Conservation (phyloP, 2,888 invertebrate species). For the Chesias legatella region DNA sequence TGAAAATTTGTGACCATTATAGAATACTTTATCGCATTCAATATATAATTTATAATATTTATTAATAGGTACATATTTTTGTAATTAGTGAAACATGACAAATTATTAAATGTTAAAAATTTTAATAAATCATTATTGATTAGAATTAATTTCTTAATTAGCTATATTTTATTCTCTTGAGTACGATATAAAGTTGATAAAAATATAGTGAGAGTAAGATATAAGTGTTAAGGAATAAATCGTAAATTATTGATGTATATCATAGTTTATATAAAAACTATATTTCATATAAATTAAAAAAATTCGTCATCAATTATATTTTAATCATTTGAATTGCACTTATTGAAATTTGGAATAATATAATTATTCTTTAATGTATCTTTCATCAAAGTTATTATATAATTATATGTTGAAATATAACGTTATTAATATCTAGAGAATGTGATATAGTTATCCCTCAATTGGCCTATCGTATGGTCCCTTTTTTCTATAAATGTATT, state of each 20-base stretch:
- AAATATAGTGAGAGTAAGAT: constrained; percentile 45
- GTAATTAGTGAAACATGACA: too few relatives aligned
- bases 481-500: constrained; percentile 17
- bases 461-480: constrained; percentile 49
- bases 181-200: constrained; percentile 20
- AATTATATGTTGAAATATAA: constrained; percentile 32
- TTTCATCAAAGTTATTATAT: constrained; percentile 33
- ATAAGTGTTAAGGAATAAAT: constrained; percentile 12
- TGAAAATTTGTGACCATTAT: too few relatives aligned
- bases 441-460: constrained; percentile 44
- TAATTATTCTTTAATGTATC: constrained; percentile 45
- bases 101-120: too few relatives aligned
- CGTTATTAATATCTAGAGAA: constrained; percentile 41
- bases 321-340: constrained; percentile 42
- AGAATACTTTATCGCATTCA: too few relatives aligned
- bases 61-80: too few relatives aligned
- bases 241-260: constrained; percentile 27
- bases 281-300: constrained; percentile 2
- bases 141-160: too few relatives aligned
- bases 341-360: constrained; percentile 49
- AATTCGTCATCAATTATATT: constrained; percentile 39
- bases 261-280: constrained; percentile 6
- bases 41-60: too few relatives aligned
- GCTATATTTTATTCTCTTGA: neutral
- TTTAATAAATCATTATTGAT: too few relatives aligned